Base-by-base conservation (phyloP, 1,140 invertebrate genomes). In the Hylaeus anthracinus region DNA sequence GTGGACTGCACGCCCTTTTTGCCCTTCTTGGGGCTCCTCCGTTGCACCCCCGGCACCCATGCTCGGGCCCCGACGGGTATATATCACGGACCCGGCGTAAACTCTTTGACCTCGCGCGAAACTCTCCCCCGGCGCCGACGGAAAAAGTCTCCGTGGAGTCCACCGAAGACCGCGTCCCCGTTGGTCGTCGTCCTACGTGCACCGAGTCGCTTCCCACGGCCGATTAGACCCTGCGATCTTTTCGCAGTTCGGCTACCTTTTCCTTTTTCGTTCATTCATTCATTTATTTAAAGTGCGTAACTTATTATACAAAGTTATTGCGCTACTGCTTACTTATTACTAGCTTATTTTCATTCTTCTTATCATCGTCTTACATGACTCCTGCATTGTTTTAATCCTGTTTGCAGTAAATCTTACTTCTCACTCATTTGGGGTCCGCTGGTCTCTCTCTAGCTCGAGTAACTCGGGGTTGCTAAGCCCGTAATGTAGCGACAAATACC, bases 61-160 rank as follows among this genome's bases (percentile, higher is more conserved):
- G 56, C 43, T 66, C 63, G 51, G 43, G 63, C 63, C 64, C 70
- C 83, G 86, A 82, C 81, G 86, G 74, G 83, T 87, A 87, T 87
- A 87, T 87, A 87, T 87, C 86, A 87, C 82, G 82, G 74, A 10
- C 51, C 84, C 73, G 77, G 78, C 78, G 86, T 87, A 86, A 87
- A 86, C 86, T 86, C 85, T 73, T 81, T 87, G 86, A 87, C 86
- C 86, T 78, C 76, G 76, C 77, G 81, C 86, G 85, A 86, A 81
- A 86, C 82, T 51, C 85, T 86, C 78, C 56, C 81, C 56, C 81
- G 70, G 55, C 76, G 75, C 60, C 45, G 81, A 74, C 72, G 71
- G 77, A 86, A 83, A 83, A 72, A 77, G 82, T 74, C 72, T 71
- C 39, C 61, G 64, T 45, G 41, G 74, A 56, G 72, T 65, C 43